phyloP scores from a whole-genome alignment of 2,113 vertebrate species.

The Gopherus flavomarginatus region DNA sequence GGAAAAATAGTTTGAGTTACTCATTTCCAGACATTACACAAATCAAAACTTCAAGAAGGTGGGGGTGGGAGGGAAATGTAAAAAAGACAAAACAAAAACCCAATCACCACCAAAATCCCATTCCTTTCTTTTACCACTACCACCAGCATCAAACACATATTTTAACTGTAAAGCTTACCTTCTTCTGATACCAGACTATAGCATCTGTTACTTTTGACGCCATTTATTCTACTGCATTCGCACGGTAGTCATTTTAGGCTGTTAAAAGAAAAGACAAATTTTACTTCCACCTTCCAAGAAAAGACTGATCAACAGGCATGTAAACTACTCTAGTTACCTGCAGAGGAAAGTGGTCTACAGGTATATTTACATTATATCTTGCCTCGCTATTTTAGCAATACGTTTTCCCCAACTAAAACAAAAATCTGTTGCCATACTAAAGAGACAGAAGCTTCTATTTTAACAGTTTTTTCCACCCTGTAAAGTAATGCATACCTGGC shows the following conservation, averaged over 20 bases:
- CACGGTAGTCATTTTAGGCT: constrained; percentile 93
- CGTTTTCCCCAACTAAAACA: constrained; percentile 60
- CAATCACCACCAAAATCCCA: not conserved
- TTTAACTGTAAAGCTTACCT: constrained; percentile 87
- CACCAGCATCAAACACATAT: not conserved
- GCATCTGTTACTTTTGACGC: constrained; percentile 99
- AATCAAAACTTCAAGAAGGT: not conserved
- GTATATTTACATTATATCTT: constrained; percentile 68
- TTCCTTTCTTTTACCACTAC: not conserved
- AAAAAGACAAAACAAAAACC: not conserved
- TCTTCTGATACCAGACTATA: constrained; percentile 99
- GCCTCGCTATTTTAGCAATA: constrained; percentile 68
- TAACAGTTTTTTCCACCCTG: not conserved
- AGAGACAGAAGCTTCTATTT: not conserved
- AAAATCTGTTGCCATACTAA: constrained; percentile 62
- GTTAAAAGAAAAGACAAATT: constrained; percentile 78
- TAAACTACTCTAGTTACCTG: constrained; percentile 65
- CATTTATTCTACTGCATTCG: constrained; percentile 94
- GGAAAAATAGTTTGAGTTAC: not conserved
- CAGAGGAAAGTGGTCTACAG: constrained; percentile 52
- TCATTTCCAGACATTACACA: not conserved
- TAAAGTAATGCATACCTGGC: not conserved
- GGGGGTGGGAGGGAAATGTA: not conserved
- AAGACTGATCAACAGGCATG: constrained; percentile 10
- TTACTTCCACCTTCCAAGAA: constrained; percentile 64